Base-by-base conservation (phyloP, 64 coral and sea anemone genomes). In the Montipora sp. region DNA sequence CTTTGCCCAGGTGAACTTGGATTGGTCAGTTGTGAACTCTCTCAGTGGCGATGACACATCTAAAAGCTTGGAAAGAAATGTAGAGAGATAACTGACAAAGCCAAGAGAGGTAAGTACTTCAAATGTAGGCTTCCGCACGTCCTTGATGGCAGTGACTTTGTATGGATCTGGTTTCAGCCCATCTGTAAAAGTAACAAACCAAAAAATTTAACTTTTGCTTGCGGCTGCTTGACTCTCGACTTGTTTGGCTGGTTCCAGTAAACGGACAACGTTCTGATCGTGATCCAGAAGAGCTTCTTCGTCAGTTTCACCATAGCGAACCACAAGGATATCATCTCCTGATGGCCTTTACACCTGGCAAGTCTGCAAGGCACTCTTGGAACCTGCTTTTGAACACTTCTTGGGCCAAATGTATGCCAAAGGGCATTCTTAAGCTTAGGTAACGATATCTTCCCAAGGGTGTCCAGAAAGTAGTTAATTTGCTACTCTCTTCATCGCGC, bases 141-240 rank as follows among this genome's bases (percentile, higher is more conserved):
- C 21, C 46, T 90, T 27, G 15, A 90, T 24, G 3, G 80, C 87
- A 74, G 12, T 83, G 23, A 84, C 11, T 67, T 94, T 90, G 63
- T 83, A 51, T 15, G 78, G 78, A 75, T 94, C 93, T 73, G 63
- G 87, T 80, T 94, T 94, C 22, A 93, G 16, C 21, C 92, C 53
- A 7, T 11, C 53, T 57, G 53, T 11, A 36, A 36, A 36, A 36
- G 27, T 36, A 36, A 36, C 27, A 58, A 73, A 8, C 88, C 88
- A 79, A 90, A 85, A 63, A 86, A 95, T 19, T 90, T 86, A 0
- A 90, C 80, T 86, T 90, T 46, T 13, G 80, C 8, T 61, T 95
- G 11, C 59, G 49, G 55, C 8, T 90, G 73, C 12, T 80, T 88
- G 27, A 94, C 57, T 45, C 89, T 94, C 44, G 14, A 77, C 1